A percentile compares a stretch with the other conserved stretches of the same genome.
phyloP scores from a whole-genome alignment of 2,888 invertebrate species.

The Eupsilia transversa region DNA sequence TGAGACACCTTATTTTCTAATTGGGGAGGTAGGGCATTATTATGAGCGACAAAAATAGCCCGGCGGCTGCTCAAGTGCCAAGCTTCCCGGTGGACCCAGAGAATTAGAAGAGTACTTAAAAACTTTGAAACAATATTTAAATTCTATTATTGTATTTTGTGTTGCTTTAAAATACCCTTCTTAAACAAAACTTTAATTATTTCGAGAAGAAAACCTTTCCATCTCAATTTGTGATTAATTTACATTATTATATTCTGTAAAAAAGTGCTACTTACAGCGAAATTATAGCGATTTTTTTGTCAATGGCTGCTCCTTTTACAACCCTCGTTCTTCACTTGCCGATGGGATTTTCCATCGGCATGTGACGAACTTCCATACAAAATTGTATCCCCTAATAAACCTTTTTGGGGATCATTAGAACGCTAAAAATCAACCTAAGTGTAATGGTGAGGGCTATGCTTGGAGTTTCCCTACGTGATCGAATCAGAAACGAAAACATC shows the following conservation, averaged over 20 bases:
- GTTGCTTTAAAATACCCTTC: slow-evolving; percentile 28
- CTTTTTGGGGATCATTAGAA: neutral
- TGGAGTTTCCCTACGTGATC: neutral
- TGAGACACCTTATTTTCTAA: slow-evolving; percentile 28
- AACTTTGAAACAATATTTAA: slow-evolving; percentile 58
- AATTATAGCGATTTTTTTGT: neutral
- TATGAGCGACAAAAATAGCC: slow-evolving; percentile 40
- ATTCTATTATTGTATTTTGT: slow-evolving; percentile 51
- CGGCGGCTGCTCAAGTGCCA: slow-evolving; percentile 10
- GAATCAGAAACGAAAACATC: neutral
- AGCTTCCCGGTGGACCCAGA: slow-evolving; percentile 31
- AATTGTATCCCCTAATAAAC: neutral
- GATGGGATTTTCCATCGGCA: neutral
- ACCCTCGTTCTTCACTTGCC: neutral
- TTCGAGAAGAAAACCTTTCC: slow-evolving; percentile 24
- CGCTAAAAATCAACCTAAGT: neutral
- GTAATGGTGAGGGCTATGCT: neutral
- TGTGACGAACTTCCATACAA: neutral
- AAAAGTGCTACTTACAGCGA: neutral
- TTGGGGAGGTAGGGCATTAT: slow-evolving; percentile 27
- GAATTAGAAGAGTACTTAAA: slow-evolving; percentile 49
- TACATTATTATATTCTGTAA: neutral
- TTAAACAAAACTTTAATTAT: slow-evolving; percentile 50
- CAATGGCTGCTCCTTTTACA: neutral
- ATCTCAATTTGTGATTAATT: slow-evolving; percentile 5